phyloP scores from a whole-genome alignment of 2,113 vertebrate genomes.

The Toxotes chatareus region DNA sequence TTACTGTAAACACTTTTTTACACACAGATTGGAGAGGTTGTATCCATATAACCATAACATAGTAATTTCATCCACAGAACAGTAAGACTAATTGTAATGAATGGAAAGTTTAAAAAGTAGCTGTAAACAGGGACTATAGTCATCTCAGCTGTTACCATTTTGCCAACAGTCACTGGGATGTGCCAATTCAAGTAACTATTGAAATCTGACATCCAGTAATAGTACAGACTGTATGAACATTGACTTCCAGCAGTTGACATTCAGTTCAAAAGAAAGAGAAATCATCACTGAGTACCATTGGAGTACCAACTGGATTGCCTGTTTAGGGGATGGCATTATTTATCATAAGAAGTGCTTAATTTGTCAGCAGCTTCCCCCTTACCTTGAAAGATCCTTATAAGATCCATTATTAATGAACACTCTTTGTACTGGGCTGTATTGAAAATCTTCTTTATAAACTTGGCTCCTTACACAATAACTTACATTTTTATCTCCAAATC shows the following conservation, averaged over 20 bases:
- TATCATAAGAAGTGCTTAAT: background rate
- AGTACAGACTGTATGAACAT: background rate
- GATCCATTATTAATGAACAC: conserved; percentile 15
- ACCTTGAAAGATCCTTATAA: conserved; percentile 7
- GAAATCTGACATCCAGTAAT: background rate
- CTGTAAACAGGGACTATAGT: background rate
- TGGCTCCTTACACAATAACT: background rate
- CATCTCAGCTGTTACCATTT: background rate
- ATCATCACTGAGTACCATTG: background rate
- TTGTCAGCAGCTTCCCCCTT: conserved; percentile 14
- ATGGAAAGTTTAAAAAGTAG: background rate
- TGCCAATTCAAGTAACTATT: background rate
- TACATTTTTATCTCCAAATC: conserved; percentile 5
- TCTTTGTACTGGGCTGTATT: background rate
- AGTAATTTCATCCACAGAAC: background rate
- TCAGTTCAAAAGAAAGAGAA: background rate
- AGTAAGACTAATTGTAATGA: background rate
- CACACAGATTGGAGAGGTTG: background rate
- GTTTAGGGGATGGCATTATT: conserved; percentile 12
- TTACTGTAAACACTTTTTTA: background rate
- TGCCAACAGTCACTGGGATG: background rate
- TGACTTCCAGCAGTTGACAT: background rate
- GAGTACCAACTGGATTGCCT: background rate
- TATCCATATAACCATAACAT: background rate
- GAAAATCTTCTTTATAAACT: conserved; percentile 6